A percentile compares a stretch with the other conserved stretches of the same genome.
These are phyloP conservation scores for Hylaeus anthracinus DNA, from an alignment of 1,140 invertebrate species.

Conservation along the genomic window DNA sequence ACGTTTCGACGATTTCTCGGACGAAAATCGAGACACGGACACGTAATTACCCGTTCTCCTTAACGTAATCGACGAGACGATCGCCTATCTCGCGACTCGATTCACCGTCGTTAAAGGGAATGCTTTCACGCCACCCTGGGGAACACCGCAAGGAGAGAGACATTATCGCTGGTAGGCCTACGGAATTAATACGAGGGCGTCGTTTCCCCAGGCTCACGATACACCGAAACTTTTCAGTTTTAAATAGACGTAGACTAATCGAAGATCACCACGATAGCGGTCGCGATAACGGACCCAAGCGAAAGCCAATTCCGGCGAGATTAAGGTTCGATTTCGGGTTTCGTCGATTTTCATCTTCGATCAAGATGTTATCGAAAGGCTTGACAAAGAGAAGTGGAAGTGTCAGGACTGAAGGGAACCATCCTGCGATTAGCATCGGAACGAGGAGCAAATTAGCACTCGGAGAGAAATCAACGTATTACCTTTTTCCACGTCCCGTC, in stretches of 20 bases:
- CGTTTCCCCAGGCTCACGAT: constrained; percentile 15
- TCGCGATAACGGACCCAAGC: neutral
- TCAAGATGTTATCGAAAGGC: too few species aligned
- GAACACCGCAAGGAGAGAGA: constrained; percentile 58
- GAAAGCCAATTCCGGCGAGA: neutral
- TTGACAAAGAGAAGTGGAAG: too few species aligned
- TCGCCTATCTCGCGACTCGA: constrained; percentile 78
- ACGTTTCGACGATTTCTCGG: neutral
- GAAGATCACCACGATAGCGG: neutral
- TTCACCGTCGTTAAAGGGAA: constrained; percentile 79
- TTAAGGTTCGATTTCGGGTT: too few species aligned
- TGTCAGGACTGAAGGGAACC: too few species aligned
- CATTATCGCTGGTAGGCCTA: constrained; percentile 69
- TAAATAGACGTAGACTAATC: constrained; percentile 5
- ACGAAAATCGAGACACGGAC: constrained; percentile 45
- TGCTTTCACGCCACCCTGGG: constrained; percentile 77
- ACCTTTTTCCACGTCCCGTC: too few species aligned
- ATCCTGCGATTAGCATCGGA: too few species aligned
- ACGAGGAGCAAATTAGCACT: too few species aligned
- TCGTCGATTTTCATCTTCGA: too few species aligned
- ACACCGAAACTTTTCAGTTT: constrained; percentile 31
- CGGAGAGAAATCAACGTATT: too few species aligned
- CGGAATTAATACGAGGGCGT: constrained; percentile 76
- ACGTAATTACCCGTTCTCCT: constrained; percentile 68
- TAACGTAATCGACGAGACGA: constrained; percentile 76